Base-by-base conservation (phyloP, 2,113 vertebrate genomes). In the Setophaga coronata region DNA sequence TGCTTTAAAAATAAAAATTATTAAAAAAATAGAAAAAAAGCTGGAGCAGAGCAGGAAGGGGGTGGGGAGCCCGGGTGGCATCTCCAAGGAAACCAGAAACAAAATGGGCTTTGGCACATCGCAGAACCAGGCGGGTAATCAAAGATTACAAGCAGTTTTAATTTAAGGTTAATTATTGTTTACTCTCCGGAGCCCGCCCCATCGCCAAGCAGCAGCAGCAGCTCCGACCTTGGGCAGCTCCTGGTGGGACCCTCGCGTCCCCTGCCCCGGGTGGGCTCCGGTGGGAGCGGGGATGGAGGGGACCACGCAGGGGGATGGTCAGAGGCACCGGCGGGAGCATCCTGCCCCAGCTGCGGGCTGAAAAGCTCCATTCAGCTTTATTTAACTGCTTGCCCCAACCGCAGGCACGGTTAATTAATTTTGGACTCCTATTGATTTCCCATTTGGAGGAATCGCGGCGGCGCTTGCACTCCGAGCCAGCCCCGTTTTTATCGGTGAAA, bases 1-100 rank as follows among this genome's bases (percentile, higher is more conserved):
- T 94, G 82, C 67, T 83, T 56, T 18, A 54, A 34, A 25, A 43
- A 67, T 25, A 58, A 15, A 64, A n/a, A n/a, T n/a, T n/a, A 26
- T 24, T 45, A 53, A 42, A 25, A 16, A 31, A 19, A 28, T 57
- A 36, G 64, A 18, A 76, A 67, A 79, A 18, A 76, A 67, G 54
- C 65, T 14, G 17, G 80, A 97, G 82, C n/a, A 8, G 88, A 90
- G 87, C 73, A 69, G 61, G 77, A 69, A 93, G 73, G 57, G 67
- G 73, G 71, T 83, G 77, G 87, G 64, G 76, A 95, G 77, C 29
- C 10, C 26, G 73, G 51, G 91, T 42, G 81, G 87, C 40, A 88
- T 97, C 96, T 96, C 97, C 97, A 97, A 97, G 97, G 97, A 97
- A 97, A 97, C 97, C 95, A 93, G 95, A 83, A 95, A 96, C 92